Base-by-base conservation (phyloP, 1,140 invertebrate genomes). In the Drosophila erecta region DNA sequence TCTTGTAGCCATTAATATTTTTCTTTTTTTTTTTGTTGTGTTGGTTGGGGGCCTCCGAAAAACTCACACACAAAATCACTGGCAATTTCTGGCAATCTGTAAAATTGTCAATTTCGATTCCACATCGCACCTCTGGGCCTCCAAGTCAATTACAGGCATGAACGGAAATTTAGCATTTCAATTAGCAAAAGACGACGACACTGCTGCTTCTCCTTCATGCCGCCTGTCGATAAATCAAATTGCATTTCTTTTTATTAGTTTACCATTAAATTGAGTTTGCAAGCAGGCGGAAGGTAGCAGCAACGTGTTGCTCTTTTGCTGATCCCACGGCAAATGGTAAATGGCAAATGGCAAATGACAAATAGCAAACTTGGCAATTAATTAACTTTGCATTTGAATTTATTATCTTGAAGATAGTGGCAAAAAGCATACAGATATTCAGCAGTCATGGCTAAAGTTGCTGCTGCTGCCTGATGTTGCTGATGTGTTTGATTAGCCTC, bases 131-230 rank as follows among this genome's bases (percentile, higher is more conserved):
- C 70, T 74, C 57, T 38, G 60, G 49, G 47, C 40, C 47, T 59
- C 57, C 58, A 90, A 89, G 71, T 91, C 90, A 91, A 91, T 91
- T 91, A 91, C 74, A 91, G 77, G 90, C 89, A 78, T 86, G 89
- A 84, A 75, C 89, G 90, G 90, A 91, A 91, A 91, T 91, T 89
- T 76, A 87, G 78, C 76, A 91, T 91, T 91, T 87, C 78, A 90
- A 91, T 91, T 91, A 90, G 79, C 57, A 76, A 35, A 78, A 55
- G 72, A 43, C 35, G 46, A 44, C 40, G 20, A 46, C 6, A 27
- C 43, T 27, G 0, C n/a, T 46, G 24, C 17, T n/a, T 11, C 17
- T 14, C 11, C 14, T 8, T 40, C 41, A 10, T 15, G 1, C 15
- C n/a, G 78, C 33, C 53, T 76, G 65, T 84, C 81, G 81, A 84